Base-by-base conservation (phyloP, 1,140 invertebrate species). In the Cotesia typhae region DNA sequence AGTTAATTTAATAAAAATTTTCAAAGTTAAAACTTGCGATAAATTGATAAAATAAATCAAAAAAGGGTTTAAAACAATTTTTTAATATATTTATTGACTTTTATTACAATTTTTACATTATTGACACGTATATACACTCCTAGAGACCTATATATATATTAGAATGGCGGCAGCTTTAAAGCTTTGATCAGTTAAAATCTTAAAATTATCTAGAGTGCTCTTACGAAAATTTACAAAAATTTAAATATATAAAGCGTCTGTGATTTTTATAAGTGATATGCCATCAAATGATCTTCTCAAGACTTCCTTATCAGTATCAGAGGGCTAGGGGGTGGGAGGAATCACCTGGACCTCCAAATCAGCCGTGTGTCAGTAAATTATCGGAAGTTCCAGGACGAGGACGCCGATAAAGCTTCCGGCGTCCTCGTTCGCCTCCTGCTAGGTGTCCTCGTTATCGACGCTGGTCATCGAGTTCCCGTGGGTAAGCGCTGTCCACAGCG, bases 401-500 rank as follows among this genome's bases (percentile, higher is more conserved):
- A 89, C 88, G 81, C 89, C 85, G 66, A 89, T 88, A 74, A 88
- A 89, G 28, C 87, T 83, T 66, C 64, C 86, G 41, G 41, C 41
- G 75, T 76, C 78, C 72, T 85, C 85, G 80, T 89, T 86, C 17
- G 85, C 78, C 59, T 85, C 83, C 81, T 89, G 88, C 85, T 89
- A 89, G 85, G 88, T 89, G 70, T 82, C 81, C 20, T 81, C 82
- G 41, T 86, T 47, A 47, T 47, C 84, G 10, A 81, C 83, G 2
- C 84, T 84, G 0, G 86, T 84, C 70, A 90, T 83, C 1, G 88
- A 83, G 57, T 89, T 90, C 70, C 88, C 90, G 80, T 91, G 89
- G 20, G 91, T 92, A 72, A 92, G 86, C 65, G 90, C 89, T 38
- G 89, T 90, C 91, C 91, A 92, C 55, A 92, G 83, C 51, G 91